These are phyloP conservation scores for Aldrovandia affinis DNA, from an alignment of 2,797 vertebrate species.

Conservation along the genomic window DNA sequence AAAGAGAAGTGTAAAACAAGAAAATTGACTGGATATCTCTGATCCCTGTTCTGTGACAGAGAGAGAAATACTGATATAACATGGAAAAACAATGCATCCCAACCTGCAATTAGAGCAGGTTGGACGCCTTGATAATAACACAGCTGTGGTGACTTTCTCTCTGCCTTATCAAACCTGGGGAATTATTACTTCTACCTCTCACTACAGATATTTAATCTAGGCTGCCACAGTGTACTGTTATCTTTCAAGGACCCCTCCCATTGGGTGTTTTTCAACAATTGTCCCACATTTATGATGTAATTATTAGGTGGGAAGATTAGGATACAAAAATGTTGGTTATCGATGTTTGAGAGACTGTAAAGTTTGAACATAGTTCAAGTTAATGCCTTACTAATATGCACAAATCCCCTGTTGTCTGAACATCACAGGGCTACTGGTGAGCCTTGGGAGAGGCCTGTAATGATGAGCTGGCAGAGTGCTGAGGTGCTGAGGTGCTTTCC, in stretches of 20 bases:
- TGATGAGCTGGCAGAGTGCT: conserved; percentile 17
- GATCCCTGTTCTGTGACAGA: not conserved
- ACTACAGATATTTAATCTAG: not conserved
- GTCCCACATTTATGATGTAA: conserved; percentile 18
- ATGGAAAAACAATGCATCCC: not conserved
- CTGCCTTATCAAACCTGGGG: not conserved
- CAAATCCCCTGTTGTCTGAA: not conserved
- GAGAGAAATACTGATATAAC: not conserved
- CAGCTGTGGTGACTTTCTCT: no score
- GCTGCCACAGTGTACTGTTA: not conserved
- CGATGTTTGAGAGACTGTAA: conserved; percentile 19
- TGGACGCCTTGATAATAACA: no score
- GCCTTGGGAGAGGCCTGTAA: no score
- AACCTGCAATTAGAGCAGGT: not conserved
- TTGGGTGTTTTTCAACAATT: not conserved
- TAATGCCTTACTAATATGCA: conserved; percentile 6
- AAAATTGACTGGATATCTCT: not conserved
- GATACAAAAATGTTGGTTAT: conserved; percentile 20
- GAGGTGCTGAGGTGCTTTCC: not conserved
- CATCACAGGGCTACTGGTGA: not conserved
- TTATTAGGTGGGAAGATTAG: conserved; percentile 6
- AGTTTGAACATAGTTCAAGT: conserved; percentile 21
- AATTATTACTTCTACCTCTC: no score
- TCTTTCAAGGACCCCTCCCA: not conserved
- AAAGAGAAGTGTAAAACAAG: no score